Percentiles rank a stretch among this genome's conserved stretches.
Conservation (phyloP, 2,113 vertebrate species). For the Eudorcas thomsonii region DNA sequence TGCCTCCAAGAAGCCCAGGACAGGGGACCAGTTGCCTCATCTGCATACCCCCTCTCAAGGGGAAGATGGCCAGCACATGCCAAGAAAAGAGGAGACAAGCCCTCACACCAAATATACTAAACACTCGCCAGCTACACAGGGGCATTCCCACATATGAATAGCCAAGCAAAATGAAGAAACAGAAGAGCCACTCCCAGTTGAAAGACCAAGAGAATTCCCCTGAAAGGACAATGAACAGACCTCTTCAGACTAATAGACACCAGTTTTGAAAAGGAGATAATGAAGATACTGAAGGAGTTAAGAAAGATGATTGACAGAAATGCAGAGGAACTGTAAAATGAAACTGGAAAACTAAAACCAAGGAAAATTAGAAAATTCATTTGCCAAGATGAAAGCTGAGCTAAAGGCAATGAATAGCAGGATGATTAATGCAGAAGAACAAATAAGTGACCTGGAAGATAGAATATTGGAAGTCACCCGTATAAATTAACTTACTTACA, state of each 20-base stretch:
- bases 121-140: not conserved
- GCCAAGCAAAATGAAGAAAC: not conserved
- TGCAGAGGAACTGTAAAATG: not conserved
- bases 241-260: not conserved
- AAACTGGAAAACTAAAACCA: not conserved
- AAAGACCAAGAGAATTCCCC: not conserved
- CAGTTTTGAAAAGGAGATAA: not conserved
- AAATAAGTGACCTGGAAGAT: not conserved
- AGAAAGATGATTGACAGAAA: not conserved
- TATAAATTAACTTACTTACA: not conserved
- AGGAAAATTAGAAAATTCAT: not conserved
- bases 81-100: not conserved
- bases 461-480: not conserved
- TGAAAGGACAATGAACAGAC: not conserved
- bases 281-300: not conserved
- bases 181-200: not conserved
- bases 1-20: not conserved
- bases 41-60: not conserved
- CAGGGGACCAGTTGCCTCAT: not conserved
- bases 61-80: not conserved
- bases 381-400: not conserved
- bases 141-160: not conserved
- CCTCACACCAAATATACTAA: not conserved
- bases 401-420: not conserved
- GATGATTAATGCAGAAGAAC: not conserved